Evolutionary conservation across 2,888 invertebrate species (phyloP), one percentile per base, ranked within the genome.

Genomic region (Drosophila austrosaltans): DNA sequence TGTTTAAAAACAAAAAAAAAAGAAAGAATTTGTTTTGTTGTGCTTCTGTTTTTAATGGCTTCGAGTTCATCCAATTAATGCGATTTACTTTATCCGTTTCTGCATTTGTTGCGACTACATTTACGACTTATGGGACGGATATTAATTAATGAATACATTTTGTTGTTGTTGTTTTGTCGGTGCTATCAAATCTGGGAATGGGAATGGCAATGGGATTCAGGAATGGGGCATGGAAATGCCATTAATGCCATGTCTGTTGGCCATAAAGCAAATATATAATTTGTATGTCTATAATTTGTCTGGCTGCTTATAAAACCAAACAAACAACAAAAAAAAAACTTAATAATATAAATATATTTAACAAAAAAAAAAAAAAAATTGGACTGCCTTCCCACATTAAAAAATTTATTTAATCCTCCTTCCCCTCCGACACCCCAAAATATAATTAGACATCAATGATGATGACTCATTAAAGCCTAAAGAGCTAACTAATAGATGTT

Each of bases 401-500:
- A 64, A 48, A 1, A 10, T 10, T 36, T 30, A 58, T 65, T n/a
- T 22, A 25, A 20, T 22, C 32, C 40, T 28, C 16, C 8, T 6
- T 25, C 16, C 6, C 22, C 53, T 53, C 39, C 60, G 10, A 48
- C 22, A 25, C n/a, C 5, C 10, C 28, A 42, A 32, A 32, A 32
- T 36, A 36, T 36, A 36, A 36, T 25, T 40, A 48, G 30, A 54
- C 68, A 53, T 54, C 30, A 77, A 82, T 82, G 82, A 82, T 82
- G 82, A 82, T 82, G 82, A 82, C 85, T 82, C 82, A 82, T 82
- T 85, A 75, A 82, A 85, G 81, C 82, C 83, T 82, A 77, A 82
- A 86, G 78, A 83, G 83, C 86, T 69, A 85, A 80, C 86, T 69
- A 85, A 80, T 82, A 80, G 82, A 78, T 78, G 72, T 22, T 10